Evolutionary conservation across 92 coral and sea anemone species (phyloP), one percentile per base, ranked within the genome.

Genomic region (Micromussa lordhowensis): DNA sequence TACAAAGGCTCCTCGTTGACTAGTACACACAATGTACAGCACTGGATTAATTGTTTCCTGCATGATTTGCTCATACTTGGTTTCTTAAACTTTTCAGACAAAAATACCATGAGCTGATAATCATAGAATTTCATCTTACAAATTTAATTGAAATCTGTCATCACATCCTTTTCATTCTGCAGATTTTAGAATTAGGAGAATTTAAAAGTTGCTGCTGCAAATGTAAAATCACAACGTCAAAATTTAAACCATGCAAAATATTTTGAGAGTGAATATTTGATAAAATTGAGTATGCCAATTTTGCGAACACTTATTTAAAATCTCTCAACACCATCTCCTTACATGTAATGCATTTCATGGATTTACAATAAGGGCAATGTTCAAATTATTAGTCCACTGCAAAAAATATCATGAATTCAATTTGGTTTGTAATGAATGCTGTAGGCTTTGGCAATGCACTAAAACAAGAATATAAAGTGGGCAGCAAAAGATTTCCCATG

Each of bases 141-240:
- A n/a, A 18, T 9, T 31, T 53, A 22, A 17, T 70, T 53, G 5
- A 14, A 30, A 71, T 71, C 87, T 83, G 87, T 70, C 87, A 55
- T 31, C 79, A 71, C 34, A 54, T 24, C 32, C 68, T 34, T 72
- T 3, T 19, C 31, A 8, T 3, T 34, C 5, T 17, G 7, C 29
- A 8, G 16, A 21, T 10, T 51, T 19, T 19, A 83, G 44, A 83
- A 82, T 82, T 35, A 31, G 15, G 18, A 15, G 68, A 83, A 83
- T 82, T 82, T 44, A 24, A 28, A 26, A 2, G 40, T 44, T 5
- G 12, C 29, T 24, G 2, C 34, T 26, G 29, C 32, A 66, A n/a
- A 12, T 66, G 71, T 10, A 66, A 66, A 66, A 26, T 12, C 71
- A 66, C 0, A 19, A 66, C 34, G 10, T 28, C 34, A 26, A 26